Base-by-base conservation (phyloP, 2,888 invertebrate species). In the Metacarcinus magister region DNA sequence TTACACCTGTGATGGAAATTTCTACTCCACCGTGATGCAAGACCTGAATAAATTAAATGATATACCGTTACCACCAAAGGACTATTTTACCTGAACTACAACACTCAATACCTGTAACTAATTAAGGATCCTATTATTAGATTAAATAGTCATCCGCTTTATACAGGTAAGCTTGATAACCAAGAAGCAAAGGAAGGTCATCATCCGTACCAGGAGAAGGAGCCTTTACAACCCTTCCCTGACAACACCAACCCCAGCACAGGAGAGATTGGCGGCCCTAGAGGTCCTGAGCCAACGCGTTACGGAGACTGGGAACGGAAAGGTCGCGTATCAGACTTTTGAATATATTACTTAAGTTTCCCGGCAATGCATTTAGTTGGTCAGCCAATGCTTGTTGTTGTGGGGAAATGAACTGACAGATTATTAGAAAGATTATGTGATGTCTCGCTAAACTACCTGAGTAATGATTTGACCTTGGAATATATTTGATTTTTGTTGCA, bases 251-350 rank as follows among this genome's bases (percentile, higher is more conserved):
- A 99, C 98, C 99, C 99, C 7, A 97, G 98, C 96, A 99, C 99
- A 8, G 99, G 99, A 19, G 99, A 99, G 98, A 98, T 99, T 96
- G 99, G 99, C 75, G 99, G 99, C 0, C 99, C 99, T 0, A 98
- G 98, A 97, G 99, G 99, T 8, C 99, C 99, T 0, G 99, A 99
- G 98, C 99, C 99, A 13, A 99, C 99, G 19, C 98, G 99, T 97
- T 99, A 99, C 98, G 99, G 99, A 0, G 99, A 99, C 98, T 99
- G 99, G 99, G 99, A 99, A 97, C 98, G 99, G 97, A 99, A 99
- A 97, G 99, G 99, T 96, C 98, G 99, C 97, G 99, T 99, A 82
- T 98, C 99, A 0, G 99, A 99, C 98, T 99, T 99, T 98, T 99
- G 98, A 98, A 28, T 28, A 3, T 13, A 28, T 32, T 82, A 10